phyloP scores from a whole-genome alignment of 1,140 invertebrate species.

The Arctopsyche grandis region DNA sequence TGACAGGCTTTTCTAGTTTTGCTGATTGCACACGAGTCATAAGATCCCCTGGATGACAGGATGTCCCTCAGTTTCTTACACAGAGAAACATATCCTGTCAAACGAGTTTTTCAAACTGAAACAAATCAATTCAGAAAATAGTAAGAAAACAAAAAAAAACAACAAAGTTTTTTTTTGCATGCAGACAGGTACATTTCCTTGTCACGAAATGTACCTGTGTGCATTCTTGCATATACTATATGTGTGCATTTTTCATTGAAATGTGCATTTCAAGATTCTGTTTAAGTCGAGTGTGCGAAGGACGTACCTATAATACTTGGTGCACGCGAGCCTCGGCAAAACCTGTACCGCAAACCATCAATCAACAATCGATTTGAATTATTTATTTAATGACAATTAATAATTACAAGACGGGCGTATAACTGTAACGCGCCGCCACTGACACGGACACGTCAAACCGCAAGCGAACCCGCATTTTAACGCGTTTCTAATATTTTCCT shows the following conservation, averaged over 20 bases:
- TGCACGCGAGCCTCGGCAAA: conserved; percentile 25
- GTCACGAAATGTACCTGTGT: no score
- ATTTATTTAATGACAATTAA: conserved; percentile 43
- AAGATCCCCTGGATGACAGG: not conserved
- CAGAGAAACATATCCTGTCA: not conserved
- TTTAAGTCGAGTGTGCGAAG: conserved; percentile 22
- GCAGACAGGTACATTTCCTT: no score
- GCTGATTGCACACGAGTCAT: not conserved
- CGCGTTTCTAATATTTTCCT: not conserved
- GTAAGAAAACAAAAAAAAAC: no score
- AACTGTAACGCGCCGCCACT: conserved; percentile 12
- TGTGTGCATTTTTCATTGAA: conserved; percentile 22
- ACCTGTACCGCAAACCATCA: conserved; percentile 36
- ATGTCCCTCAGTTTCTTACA: not conserved
- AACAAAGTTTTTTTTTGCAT: no score
- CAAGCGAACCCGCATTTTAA: not conserved
- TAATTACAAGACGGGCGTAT: conserved; percentile 13
- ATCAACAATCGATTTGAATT: conserved; percentile 39
- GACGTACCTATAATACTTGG: conserved; percentile 1
- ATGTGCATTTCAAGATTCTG: conserved; percentile 24
- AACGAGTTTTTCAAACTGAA: no score
- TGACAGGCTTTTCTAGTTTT: conserved; percentile 22
- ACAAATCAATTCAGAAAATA: no score
- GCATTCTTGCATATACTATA: no score
- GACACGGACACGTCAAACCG: not conserved